These are phyloP conservation scores for Diloba caeruleocephala DNA, from an alignment of 2,888 invertebrate genomes.

Conservation along the genomic window DNA sequence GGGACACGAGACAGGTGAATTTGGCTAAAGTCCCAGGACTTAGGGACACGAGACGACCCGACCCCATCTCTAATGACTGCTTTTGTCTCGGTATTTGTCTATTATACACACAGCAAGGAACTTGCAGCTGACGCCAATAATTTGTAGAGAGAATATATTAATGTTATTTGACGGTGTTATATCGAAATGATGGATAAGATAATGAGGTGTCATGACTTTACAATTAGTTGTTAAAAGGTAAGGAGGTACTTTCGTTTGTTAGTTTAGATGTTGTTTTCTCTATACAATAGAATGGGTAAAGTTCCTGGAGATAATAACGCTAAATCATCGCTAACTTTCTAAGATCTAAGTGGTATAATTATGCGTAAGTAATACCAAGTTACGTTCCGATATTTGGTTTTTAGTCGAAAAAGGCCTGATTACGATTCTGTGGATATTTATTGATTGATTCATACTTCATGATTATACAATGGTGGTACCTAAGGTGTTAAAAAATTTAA, in stretches of 20 bases:
- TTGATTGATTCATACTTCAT: too few species aligned
- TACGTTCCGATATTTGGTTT: too few species aligned
- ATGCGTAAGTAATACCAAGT: too few species aligned
- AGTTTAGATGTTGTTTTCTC: constrained; percentile 1
- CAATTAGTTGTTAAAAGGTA: constrained; percentile 4
- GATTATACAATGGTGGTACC: too few species aligned
- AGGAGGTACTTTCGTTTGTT: constrained; percentile 22
- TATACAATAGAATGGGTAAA: not conserved
- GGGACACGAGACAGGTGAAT: too few species aligned
- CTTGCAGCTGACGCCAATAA: not conserved
- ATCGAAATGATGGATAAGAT: constrained; percentile 1
- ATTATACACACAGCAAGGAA: not conserved
- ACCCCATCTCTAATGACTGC: too few species aligned
- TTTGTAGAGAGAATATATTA: not conserved
- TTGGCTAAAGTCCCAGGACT: too few species aligned
- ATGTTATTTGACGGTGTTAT: not conserved
- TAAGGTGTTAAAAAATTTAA: too few species aligned
- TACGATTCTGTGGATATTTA: too few species aligned
- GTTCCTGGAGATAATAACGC: constrained; percentile 2
- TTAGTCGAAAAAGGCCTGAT: too few species aligned
- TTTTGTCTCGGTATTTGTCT: too few species aligned
- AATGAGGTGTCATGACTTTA: constrained; percentile 26
- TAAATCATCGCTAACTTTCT: constrained; percentile 20
- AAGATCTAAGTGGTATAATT: constrained; percentile 1
- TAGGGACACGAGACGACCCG: too few species aligned